phyloP scores from a whole-genome alignment of 2,888 invertebrate species.

The Rugalucina vietnamica region DNA sequence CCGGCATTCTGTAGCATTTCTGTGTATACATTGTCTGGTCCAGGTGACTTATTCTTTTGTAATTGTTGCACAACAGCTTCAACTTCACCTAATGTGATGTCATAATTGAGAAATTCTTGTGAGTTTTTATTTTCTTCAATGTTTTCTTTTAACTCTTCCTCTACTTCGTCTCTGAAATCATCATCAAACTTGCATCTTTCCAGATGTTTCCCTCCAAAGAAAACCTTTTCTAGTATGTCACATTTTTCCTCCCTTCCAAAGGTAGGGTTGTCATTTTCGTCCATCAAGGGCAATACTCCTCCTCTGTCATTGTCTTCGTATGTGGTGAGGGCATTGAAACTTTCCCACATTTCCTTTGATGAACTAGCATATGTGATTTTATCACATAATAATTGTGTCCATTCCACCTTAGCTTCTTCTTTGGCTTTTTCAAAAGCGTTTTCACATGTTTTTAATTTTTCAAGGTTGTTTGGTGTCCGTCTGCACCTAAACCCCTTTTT shows the following conservation, averaged over 20 bases:
- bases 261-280: not conserved
- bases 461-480: conserved; percentile 1
- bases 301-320: not conserved
- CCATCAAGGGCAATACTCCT: conserved; percentile 1
- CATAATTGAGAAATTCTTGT: conserved; percentile 9
- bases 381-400: conserved; percentile 2
- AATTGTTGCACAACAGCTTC: conserved; percentile 3
- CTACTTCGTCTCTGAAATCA: not conserved
- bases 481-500: not conserved
- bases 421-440: not conserved
- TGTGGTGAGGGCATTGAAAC: conserved; percentile 13
- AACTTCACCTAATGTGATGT: conserved; percentile 8
- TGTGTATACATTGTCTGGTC: not conserved
- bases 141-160: not conserved
- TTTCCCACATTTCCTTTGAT: conserved; percentile 5
- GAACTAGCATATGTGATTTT: conserved; percentile 10
- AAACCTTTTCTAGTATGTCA: conserved; percentile 10
- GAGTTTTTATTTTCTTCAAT: not conserved
- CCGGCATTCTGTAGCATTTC: conserved; percentile 12
- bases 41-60: conserved; percentile 18
- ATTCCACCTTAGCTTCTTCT: not conserved
- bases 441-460: not conserved
- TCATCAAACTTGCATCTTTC: not conserved
- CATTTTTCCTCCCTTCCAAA: conserved; percentile 7
- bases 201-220: conserved; percentile 8